These are phyloP conservation scores for Noctua janthe DNA, from an alignment of 2,888 invertebrate species.

Conservation along the genomic window DNA sequence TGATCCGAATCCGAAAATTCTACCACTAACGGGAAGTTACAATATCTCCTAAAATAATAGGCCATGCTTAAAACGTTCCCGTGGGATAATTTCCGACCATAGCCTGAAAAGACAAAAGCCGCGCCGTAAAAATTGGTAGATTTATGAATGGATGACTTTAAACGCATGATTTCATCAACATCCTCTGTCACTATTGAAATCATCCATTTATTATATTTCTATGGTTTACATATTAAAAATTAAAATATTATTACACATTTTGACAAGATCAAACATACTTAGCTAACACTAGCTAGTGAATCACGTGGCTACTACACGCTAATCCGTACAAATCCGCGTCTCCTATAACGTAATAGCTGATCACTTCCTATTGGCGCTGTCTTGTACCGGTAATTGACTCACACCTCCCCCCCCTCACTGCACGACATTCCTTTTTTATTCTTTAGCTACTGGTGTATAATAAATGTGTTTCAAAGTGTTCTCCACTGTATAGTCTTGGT, in stretches of 20 bases:
- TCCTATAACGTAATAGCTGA: constrained; percentile 10
- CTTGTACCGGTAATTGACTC: constrained; percentile 3
- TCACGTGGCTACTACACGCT: background rate
- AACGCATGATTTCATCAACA: background rate
- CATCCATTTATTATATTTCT: no score
- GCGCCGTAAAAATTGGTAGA: background rate
- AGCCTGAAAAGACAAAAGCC: background rate
- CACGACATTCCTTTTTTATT: background rate
- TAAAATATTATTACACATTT: background rate
- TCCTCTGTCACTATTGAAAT: background rate
- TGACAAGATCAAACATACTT: background rate
- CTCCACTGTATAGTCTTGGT: background rate
- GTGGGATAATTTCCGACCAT: no score
- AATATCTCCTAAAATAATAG: no score
- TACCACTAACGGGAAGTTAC: no score
- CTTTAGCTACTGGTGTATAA: background rate
- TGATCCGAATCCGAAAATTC: no score
- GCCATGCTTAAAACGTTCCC: no score
- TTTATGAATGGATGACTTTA: background rate
- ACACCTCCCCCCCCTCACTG: background rate
- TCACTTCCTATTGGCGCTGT: constrained; percentile 23
- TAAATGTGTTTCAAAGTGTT: background rate
- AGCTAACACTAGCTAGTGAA: background rate
- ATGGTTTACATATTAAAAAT: background rate
- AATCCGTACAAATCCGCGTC: background rate